Percentiles rank a stretch among this genome's conserved stretches.
phyloP scores from a whole-genome alignment of 2,797 vertebrate genomes.

The Chrysocyon brachyurus region DNA sequence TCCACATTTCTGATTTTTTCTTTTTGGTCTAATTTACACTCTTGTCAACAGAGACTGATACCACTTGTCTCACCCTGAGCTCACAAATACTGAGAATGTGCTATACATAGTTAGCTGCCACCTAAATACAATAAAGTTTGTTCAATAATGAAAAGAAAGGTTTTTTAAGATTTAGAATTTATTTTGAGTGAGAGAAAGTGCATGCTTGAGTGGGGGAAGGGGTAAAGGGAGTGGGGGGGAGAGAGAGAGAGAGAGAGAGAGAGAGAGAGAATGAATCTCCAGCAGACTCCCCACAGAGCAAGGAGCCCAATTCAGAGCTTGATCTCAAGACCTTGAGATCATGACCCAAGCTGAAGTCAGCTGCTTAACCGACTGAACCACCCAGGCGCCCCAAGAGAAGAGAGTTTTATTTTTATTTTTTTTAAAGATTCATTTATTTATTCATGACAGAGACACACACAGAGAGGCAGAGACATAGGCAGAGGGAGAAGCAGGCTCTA shows the following conservation, averaged over 20 bases:
- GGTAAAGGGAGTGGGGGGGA: background rate
- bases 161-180: background rate
- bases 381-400: background rate
- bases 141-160: background rate
- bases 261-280: background rate
- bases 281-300: too few relatives aligned
- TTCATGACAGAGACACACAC: too few relatives aligned
- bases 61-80: background rate
- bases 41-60: background rate
- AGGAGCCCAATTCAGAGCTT: background rate
- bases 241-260: too few relatives aligned
- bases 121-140: slow-evolving; percentile 1
- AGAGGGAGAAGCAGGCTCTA: too few relatives aligned
- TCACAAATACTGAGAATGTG: slow-evolving; percentile 35
- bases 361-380: background rate
- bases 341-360: background rate
- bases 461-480: too few relatives aligned
- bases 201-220: background rate
- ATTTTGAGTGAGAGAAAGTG: background rate
- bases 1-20: background rate
- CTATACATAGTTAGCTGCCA: slow-evolving; percentile 17
- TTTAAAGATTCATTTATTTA: too few relatives aligned
- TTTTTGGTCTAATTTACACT: background rate
- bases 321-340: background rate
- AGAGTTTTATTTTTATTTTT: background rate